phyloP scores from a whole-genome alignment of 2,113 vertebrate genomes.

The Pseudopipra pipra region DNA sequence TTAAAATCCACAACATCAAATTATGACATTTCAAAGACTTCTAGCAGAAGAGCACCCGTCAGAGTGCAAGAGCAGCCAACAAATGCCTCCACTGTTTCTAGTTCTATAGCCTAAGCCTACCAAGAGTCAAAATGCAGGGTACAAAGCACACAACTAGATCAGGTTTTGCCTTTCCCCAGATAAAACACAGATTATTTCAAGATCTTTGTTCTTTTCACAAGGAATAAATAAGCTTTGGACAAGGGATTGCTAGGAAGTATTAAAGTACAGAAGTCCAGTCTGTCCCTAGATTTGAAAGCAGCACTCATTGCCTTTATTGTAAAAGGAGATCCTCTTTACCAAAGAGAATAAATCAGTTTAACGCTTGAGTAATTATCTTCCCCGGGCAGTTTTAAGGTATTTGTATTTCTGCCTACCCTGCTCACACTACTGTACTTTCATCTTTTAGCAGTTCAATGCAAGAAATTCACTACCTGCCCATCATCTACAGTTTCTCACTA shows the following conservation, averaged over 20 bases:
- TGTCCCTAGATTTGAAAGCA: background rate
- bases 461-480: background rate
- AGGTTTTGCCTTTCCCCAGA: background rate
- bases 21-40: background rate
- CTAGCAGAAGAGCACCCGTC: background rate
- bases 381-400: background rate
- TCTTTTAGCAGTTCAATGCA: background rate
- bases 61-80: background rate
- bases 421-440: background rate
- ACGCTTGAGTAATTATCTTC: background rate
- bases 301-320: background rate
- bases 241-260: background rate
- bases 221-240: background rate
- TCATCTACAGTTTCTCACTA: background rate
- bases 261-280: background rate
- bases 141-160: background rate
- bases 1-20: background rate
- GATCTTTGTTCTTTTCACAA: background rate
- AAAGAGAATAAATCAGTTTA: background rate
- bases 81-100: background rate
- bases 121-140: background rate
- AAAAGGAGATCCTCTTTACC: background rate
- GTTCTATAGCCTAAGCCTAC: background rate
- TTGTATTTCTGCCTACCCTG: background rate
- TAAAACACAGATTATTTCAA: constrained; percentile 32